These are phyloP conservation scores for Tachyglossus aculeatus DNA, from an alignment of 2,797 vertebrate genomes.

Conservation along the genomic window DNA sequence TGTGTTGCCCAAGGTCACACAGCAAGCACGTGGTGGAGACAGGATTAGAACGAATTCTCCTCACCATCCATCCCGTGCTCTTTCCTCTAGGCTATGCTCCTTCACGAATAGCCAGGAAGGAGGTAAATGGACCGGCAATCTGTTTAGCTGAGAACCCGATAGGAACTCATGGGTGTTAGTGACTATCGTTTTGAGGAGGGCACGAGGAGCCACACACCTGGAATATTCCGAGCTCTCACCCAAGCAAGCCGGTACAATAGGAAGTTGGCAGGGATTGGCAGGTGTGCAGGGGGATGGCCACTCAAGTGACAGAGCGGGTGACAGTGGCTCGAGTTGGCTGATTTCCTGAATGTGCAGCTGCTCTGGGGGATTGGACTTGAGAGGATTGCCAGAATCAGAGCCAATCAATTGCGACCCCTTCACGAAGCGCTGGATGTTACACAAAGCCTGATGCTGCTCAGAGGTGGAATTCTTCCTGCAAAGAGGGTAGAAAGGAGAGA, in stretches of 20 bases:
- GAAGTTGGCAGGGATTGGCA: neutral
- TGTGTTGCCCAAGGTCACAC: too few species aligned
- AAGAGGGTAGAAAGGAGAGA: neutral
- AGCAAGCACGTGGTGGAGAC: too few species aligned
- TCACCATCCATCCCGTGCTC: neutral
- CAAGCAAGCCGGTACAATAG: neutral
- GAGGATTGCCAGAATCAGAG: neutral
- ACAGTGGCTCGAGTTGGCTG: neutral
- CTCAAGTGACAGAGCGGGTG: neutral
- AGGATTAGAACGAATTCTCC: neutral
- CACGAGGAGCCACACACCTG: neutral
- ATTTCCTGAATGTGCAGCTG: neutral
- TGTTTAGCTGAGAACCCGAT: too few species aligned
- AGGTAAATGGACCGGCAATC: too few species aligned
- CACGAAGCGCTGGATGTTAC: neutral
- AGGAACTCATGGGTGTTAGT: too few species aligned
- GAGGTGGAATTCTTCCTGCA: neutral
- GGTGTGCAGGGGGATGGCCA: slow-evolving; percentile 2
- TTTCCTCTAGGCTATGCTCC: neutral
- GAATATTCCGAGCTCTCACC: rapidly evolving
- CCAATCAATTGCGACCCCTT: neutral
- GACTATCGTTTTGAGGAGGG: neutral
- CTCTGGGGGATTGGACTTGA: neutral
- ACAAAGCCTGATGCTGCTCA: neutral
- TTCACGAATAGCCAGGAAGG: too few species aligned